Base-by-base conservation (phyloP, 2,797 vertebrate genomes). In the Spea hammondii region DNA sequence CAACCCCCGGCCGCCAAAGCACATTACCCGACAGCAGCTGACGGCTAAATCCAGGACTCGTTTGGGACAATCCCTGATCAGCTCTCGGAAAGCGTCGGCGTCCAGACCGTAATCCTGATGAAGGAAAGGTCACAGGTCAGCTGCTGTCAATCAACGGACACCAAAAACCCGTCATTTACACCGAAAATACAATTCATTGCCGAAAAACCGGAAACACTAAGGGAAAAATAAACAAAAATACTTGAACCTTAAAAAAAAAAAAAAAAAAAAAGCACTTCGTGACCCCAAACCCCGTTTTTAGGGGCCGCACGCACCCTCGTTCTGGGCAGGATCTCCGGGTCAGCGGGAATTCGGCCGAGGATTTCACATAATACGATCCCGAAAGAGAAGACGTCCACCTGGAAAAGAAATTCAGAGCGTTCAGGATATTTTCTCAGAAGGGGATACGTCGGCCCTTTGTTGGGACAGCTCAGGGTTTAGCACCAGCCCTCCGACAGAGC, bases 311-410 rank as follows among this genome's bases (percentile, higher is more conserved):
- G 83, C 88, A 96, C 95, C 92, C 91, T 91, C 12, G 93, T 94
- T 83, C 95, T 92, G 68, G 95, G 95, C 14, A 96, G 91, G 72
- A 95, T 92, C 88, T 96, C 94, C 0, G 95, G 94, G 83, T 96
- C 95, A 11, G 95, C 95, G 9, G 95, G 88, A 80, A 96, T 92
- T 84, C 94, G 89, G 79, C 93, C 95, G 80, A 96, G 86, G 72
- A 95, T 94, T 88, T 96, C 95, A 86, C 95, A 96, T 17, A 96
- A 89, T n/a, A 96, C 92, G 49, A 96, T 95, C 71, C 95, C 95
- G 55, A 95, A 96, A 60, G 95, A 96, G 88, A 96, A 96, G 65
- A 96, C 95, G 1, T 96, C 95, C 82, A 96, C 95, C 95, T 96
- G 88, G 65, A 65, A 75, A 75, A 13, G 6, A 45, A 66, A 1